Evolutionary conservation across 1,140 invertebrate genomes (phyloP).

Genomic region (Littorina saxatilis): DNA sequence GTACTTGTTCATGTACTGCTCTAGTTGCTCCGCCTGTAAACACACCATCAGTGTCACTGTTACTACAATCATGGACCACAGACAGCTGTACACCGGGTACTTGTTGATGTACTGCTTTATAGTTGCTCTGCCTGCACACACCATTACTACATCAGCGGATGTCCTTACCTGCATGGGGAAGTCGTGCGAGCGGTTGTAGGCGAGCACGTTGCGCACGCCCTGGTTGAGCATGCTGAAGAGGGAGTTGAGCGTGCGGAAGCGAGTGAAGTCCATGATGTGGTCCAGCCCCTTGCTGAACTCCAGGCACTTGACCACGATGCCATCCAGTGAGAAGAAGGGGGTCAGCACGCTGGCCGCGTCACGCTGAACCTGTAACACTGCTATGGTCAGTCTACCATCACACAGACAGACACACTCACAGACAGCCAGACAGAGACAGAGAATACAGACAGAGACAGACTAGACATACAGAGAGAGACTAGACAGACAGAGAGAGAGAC

Average conservation of each 20-base stretch:
- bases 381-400: background rate
- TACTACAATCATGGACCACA: constrained; percentile 99
- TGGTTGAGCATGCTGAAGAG: constrained; percentile 99
- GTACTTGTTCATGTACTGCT: too few relatives aligned
- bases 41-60: too few relatives aligned
- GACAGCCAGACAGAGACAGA: too few relatives aligned
- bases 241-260: constrained; percentile 93
- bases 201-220: constrained; percentile 88
- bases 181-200: constrained; percentile 96
- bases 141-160: too few relatives aligned
- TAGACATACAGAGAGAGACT: background rate
- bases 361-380: constrained; percentile 88
- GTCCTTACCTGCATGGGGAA: constrained; percentile 88
- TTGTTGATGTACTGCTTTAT: constrained; percentile 95
- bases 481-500: too few relatives aligned
- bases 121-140: constrained; percentile 86
- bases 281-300: constrained; percentile 92
- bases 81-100: constrained; percentile 91
- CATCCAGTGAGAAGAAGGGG: constrained; percentile 92
- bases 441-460: background rate
- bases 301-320: constrained; percentile 92
- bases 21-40: too few relatives aligned
- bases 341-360: constrained; percentile 91
- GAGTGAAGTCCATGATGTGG: constrained; percentile 99
- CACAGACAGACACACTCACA: too few relatives aligned